Percentiles rank a stretch among this genome's conserved stretches.
phyloP scores from a whole-genome alignment of 2,888 invertebrate species.

The Ormia ochracea region DNA sequence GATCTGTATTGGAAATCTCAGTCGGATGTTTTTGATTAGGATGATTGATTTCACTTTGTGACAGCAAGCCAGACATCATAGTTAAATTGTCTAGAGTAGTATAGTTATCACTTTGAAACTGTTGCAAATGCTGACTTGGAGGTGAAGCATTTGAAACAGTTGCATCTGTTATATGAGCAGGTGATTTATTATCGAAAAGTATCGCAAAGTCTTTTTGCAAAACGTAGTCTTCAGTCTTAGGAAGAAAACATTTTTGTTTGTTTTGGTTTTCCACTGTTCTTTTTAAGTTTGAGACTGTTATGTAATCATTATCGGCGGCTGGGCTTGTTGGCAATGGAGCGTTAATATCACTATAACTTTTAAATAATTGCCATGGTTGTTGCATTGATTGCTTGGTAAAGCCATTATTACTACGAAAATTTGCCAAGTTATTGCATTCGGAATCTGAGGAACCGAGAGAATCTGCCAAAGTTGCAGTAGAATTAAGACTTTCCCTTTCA shows the following conservation, averaged over 20 bases:
- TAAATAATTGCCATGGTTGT: slow-evolving; percentile 53
- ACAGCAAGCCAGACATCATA: background rate
- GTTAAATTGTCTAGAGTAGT: slow-evolving; percentile 53
- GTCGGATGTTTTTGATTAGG: slow-evolving; percentile 10
- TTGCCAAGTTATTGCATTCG: slow-evolving; percentile 13
- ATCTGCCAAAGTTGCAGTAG: slow-evolving; percentile 48
- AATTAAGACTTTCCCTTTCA: slow-evolving; percentile 18
- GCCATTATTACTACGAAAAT: slow-evolving; percentile 48
- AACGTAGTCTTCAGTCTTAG: slow-evolving; percentile 62
- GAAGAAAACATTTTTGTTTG: background rate
- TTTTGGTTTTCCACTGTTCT: background rate
- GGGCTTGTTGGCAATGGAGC: background rate
- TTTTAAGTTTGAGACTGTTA: slow-evolving; percentile 41
- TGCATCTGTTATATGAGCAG: background rate
- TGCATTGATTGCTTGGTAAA: slow-evolving; percentile 57
- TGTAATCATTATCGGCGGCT: slow-evolving; percentile 18
- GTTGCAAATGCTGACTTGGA: background rate
- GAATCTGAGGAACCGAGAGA: slow-evolving; percentile 49
- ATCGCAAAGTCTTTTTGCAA: slow-evolving; percentile 50
- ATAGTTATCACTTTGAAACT: slow-evolving; percentile 35
- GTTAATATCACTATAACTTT: background rate
- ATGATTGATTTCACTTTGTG: background rate
- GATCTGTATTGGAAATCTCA: slow-evolving; percentile 8
- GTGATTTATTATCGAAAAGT: slow-evolving; percentile 24
- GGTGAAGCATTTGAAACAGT: background rate